Conservation (phyloP, 2,888 invertebrate genomes). For the Trachelus iudaicus region DNA sequence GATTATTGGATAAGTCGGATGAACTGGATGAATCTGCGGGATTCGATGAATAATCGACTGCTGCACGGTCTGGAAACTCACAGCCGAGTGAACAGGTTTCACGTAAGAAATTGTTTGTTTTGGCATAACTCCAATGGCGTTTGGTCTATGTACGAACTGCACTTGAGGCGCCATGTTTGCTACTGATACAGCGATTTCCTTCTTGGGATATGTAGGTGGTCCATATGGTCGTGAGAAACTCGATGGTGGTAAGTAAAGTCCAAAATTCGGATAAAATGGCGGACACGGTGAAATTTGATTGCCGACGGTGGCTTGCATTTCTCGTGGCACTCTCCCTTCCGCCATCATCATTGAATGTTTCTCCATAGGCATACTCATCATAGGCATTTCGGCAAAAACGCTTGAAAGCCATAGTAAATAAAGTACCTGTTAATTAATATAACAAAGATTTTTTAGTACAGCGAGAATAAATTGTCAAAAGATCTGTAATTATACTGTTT, state of each 20-base stretch:
- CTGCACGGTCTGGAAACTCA: slow-evolving; percentile 10
- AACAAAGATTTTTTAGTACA: background rate
- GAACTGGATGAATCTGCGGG: slow-evolving; percentile 11
- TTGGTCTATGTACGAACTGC: slow-evolving; percentile 34
- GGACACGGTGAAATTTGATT: slow-evolving; percentile 49
- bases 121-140: slow-evolving; percentile 22
- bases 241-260: slow-evolving; percentile 34
- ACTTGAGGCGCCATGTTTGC: slow-evolving; percentile 7
- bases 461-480: background rate
- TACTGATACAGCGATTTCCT: slow-evolving; percentile 9
- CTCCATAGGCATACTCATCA: slow-evolving; percentile 36
- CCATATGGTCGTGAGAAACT: slow-evolving; percentile 39
- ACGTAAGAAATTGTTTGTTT: slow-evolving; percentile 42
- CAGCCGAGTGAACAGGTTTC: slow-evolving; percentile 31
- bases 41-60: background rate
- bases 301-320: slow-evolving; percentile 33
- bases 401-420: slow-evolving; percentile 53
- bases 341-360: slow-evolving; percentile 23
- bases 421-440: slow-evolving; percentile 40
- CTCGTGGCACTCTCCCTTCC: slow-evolving; percentile 40
- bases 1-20: slow-evolving; percentile 24
- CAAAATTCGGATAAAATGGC: slow-evolving; percentile 40
- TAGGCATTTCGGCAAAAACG: slow-evolving; percentile 36
- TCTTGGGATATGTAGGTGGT: slow-evolving; percentile 38
- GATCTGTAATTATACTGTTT: background rate